These are phyloP conservation scores for Neodiprion pinetum DNA, from an alignment of 1,140 invertebrate genomes.

Conservation along the genomic window DNA sequence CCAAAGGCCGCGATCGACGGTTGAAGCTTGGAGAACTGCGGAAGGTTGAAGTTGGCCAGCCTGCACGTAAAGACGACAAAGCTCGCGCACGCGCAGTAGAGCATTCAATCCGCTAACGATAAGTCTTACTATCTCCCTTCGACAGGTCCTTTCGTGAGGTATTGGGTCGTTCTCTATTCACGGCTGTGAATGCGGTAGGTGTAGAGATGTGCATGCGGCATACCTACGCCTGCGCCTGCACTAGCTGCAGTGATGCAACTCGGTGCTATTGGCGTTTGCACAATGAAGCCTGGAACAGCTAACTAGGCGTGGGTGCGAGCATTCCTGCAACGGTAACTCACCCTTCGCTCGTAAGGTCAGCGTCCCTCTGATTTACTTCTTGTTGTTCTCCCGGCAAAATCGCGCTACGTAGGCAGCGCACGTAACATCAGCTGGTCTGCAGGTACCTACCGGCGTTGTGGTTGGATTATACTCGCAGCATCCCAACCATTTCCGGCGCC, in stretches of 20 bases:
- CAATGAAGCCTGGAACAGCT: background rate
- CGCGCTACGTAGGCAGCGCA: background rate
- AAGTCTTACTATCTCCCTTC: too few species aligned
- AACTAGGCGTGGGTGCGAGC: background rate
- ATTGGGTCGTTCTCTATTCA: too few species aligned
- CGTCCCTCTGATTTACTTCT: slow-evolving; percentile 1
- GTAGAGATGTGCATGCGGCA: too few species aligned
- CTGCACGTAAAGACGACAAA: too few species aligned
- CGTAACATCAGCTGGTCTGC: slow-evolving; percentile 4
- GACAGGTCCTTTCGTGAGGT: too few species aligned
- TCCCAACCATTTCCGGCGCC: slow-evolving; percentile 3
- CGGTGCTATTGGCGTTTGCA: background rate
- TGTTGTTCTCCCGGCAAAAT: background rate
- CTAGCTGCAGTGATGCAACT: background rate
- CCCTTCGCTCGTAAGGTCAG: slow-evolving; percentile 4
- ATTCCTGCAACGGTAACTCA: slow-evolving; percentile 2
- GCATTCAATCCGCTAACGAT: too few species aligned
- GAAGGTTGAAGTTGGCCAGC: too few species aligned
- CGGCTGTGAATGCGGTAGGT: too few species aligned
- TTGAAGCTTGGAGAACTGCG: too few species aligned
- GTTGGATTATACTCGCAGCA: background rate
- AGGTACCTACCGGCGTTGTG: background rate
- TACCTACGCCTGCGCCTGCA: too few species aligned
- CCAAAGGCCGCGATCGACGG: too few species aligned
- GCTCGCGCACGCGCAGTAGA: too few species aligned